Percentiles rank a stretch among this genome's conserved stretches.
Conservation (phyloP, 2,888 invertebrate species). For the Aphidoletes aphidimyza region DNA sequence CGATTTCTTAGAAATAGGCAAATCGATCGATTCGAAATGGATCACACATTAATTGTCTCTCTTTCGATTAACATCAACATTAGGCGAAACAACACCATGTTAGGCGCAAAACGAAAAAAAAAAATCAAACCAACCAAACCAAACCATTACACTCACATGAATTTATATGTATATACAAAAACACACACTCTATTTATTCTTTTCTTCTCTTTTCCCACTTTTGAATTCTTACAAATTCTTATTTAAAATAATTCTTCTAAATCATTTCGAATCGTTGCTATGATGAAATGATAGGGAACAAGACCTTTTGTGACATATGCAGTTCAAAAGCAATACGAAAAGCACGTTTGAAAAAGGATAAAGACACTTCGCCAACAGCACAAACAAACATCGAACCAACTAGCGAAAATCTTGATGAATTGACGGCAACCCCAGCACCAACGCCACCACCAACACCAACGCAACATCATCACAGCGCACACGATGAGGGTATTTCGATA, state of each 20-base stretch:
- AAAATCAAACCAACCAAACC: neutral
- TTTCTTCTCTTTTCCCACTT: too few species aligned
- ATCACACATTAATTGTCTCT: neutral
- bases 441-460: slow-evolving; percentile 19
- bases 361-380: slow-evolving; percentile 67
- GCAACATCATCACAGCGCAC: slow-evolving; percentile 50
- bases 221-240: too few species aligned
- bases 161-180: neutral
- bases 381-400: slow-evolving; percentile 67
- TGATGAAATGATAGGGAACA: slow-evolving; percentile 86
- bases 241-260: too few species aligned
- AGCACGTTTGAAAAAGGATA: slow-evolving; percentile 74
- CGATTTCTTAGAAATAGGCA: too few species aligned
- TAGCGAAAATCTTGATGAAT: slow-evolving; percentile 67
- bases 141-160: too few species aligned
- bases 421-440: slow-evolving; percentile 57
- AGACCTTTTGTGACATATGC: slow-evolving; percentile 89
- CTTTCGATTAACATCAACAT: neutral
- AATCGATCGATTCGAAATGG: neutral
- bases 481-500: slow-evolving; percentile 55
- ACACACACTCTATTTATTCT: neutral
- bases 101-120: neutral
- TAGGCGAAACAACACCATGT: neutral
- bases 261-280: neutral
- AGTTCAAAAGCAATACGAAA: slow-evolving; percentile 79